These are phyloP conservation scores for Barbus barbus DNA, from an alignment of 2,113 vertebrate genomes.

Conservation along the genomic window DNA sequence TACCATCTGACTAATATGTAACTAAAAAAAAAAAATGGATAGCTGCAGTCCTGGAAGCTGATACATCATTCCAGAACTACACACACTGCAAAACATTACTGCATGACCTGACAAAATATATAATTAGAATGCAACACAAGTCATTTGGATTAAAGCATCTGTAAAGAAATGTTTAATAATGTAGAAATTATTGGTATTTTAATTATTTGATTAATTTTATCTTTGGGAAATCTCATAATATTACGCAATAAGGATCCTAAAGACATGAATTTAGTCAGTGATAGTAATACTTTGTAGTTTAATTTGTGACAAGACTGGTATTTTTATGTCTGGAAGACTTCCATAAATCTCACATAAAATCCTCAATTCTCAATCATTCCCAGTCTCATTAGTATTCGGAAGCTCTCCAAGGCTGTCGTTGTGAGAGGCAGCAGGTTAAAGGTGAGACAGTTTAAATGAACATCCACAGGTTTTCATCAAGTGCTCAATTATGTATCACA, in stretches of 20 bases:
- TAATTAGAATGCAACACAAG: too few relatives aligned
- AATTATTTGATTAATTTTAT: too few relatives aligned
- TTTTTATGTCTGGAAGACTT: neutral
- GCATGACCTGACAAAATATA: too few relatives aligned
- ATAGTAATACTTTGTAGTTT: neutral
- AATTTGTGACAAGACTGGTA: neutral
- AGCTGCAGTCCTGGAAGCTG: neutral
- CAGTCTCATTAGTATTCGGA: constrained; percentile 28
- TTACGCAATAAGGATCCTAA: too few relatives aligned
- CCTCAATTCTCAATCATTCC: neutral
- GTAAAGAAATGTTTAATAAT: too few relatives aligned
- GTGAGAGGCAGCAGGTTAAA: constrained; percentile 40
- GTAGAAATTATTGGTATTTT: too few relatives aligned
- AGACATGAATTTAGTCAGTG: neutral
- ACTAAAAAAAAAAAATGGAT: neutral
- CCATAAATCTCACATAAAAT: neutral
- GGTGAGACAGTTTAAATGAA: constrained; percentile 52
- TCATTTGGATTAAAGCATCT: too few relatives aligned
- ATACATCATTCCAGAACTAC: neutral
- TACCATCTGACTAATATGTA: neutral
- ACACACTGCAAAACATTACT: neutral
- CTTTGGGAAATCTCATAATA: too few relatives aligned
- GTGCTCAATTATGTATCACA: constrained; percentile 59
- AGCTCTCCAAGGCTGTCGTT: neutral
- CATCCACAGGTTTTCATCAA: constrained; percentile 52